A percentile compares a stretch with the other conserved stretches of the same genome.
Conservation (phyloP, 2,113 vertebrate species). For the Tricholaema leucomelas region DNA sequence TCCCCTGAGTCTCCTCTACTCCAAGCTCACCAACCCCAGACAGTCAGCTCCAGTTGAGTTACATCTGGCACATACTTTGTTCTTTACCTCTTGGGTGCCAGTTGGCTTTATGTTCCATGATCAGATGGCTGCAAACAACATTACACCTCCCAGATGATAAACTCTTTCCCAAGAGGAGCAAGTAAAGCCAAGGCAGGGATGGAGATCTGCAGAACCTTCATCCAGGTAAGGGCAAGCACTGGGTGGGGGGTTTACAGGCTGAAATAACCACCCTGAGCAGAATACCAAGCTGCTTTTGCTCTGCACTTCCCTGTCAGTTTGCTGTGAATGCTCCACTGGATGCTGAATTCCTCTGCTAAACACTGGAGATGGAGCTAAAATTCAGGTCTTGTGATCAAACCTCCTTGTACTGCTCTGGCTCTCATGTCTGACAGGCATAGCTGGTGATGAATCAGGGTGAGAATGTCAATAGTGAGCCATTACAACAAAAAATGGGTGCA, state of each 20-base stretch:
- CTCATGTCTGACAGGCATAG: accelerated
- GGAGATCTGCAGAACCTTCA: not conserved
- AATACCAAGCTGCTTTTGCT: accelerated
- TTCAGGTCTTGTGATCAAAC: not conserved
- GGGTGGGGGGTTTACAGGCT: not conserved
- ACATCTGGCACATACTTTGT: accelerated
- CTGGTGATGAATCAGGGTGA: not conserved
- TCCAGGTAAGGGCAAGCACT: not conserved
- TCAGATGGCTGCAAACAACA: accelerated
- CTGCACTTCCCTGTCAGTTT: not conserved
- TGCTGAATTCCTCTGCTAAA: not conserved
- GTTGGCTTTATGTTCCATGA: accelerated
- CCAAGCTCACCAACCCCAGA: too few relatives aligned
- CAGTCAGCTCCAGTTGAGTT: not conserved
- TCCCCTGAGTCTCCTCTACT: too few relatives aligned
- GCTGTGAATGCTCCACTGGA: not conserved
- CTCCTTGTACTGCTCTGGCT: accelerated
- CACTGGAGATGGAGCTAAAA: not conserved
- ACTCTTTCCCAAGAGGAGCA: not conserved
- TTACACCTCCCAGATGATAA: not conserved
- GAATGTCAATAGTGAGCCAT: not conserved
- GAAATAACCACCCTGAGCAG: not conserved
- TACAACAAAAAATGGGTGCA: not conserved
- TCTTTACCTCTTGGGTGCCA: not conserved
- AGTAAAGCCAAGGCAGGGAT: not conserved